A percentile compares a stretch with the other conserved stretches of the same genome.
Evolutionary conservation across 92 coral and sea anemone species (phyloP).

Genomic region (Epizoanthus stellaris): DNA sequence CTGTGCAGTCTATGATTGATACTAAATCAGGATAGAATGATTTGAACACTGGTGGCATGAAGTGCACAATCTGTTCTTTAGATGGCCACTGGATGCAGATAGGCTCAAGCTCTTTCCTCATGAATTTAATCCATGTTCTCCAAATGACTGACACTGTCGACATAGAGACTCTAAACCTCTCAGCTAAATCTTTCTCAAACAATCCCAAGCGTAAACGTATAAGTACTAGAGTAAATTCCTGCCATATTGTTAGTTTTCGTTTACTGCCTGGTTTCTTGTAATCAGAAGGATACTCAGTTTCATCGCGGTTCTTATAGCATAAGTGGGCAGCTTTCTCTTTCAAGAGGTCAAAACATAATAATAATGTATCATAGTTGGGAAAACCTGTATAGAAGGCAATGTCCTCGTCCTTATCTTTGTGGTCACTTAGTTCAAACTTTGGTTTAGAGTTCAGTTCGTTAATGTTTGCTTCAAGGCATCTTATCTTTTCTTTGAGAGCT

Average conservation of each 20-base stretch:
- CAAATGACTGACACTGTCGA: slow-evolving; percentile 22
- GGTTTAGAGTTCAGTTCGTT: slow-evolving; percentile 28
- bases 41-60: slow-evolving; percentile 49
- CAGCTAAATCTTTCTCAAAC: slow-evolving; percentile 26
- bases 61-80: slow-evolving; percentile 19
- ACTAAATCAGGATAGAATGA: slow-evolving; percentile 35
- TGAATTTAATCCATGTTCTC: slow-evolving; percentile 16
- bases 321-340: slow-evolving; percentile 13
- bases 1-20: slow-evolving; percentile 53
- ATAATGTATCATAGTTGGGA: slow-evolving; percentile 4
- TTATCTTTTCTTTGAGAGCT: slow-evolving; percentile 30
- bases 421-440: slow-evolving; percentile 51
- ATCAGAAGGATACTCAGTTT: slow-evolving; percentile 4
- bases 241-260: slow-evolving; percentile 33
- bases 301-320: slow-evolving; percentile 15
- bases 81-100: slow-evolving; percentile 39
- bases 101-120: slow-evolving; percentile 31
- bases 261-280: slow-evolving; percentile 1
- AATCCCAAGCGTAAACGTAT: slow-evolving; percentile 29
- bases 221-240: slow-evolving; percentile 26
- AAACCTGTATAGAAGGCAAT: slow-evolving; percentile 37
- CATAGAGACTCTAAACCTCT: slow-evolving; percentile 11
- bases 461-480: slow-evolving; percentile 35
- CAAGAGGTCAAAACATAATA: slow-evolving; percentile 3
- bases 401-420: slow-evolving; percentile 41